Percentiles rank a stretch among this genome's conserved stretches.
Conservation (phyloP, 2,888 invertebrate genomes). For the Leucophenga montana region DNA sequence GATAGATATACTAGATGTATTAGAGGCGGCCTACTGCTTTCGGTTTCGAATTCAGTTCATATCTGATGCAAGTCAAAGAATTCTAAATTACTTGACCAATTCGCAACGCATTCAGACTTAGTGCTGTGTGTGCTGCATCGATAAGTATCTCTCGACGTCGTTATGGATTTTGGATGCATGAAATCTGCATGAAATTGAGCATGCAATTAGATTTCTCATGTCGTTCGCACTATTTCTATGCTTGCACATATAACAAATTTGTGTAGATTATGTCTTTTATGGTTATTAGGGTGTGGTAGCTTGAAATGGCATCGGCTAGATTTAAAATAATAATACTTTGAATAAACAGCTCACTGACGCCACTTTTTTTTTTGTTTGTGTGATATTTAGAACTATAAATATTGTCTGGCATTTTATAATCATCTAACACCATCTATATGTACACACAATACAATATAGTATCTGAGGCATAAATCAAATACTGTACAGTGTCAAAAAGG, state of each 20-base stretch:
- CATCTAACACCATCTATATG: too few species aligned
- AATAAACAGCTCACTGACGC: too few species aligned
- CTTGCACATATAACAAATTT: slow-evolving; percentile 4
- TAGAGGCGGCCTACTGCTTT: not conserved
- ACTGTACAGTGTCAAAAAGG: too few species aligned
- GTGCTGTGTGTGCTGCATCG: not conserved
- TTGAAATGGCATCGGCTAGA: too few species aligned
- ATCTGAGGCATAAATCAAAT: too few species aligned
- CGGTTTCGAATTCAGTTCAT: not conserved
- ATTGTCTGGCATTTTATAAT: too few species aligned
- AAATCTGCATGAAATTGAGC: slow-evolving; percentile 6
- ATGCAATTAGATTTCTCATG: slow-evolving; percentile 4
- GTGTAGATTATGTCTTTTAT: not conserved
- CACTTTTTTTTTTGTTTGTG: too few species aligned
- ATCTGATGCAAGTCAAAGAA: slow-evolving; percentile 20
- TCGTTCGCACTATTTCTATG: not conserved
- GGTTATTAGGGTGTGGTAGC: too few species aligned
- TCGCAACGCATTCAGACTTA: slow-evolving; percentile 10
- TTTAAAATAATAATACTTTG: too few species aligned
- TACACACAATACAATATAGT: too few species aligned
- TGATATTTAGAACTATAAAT: too few species aligned
- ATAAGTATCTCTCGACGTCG: not conserved
- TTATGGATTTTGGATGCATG: not conserved
- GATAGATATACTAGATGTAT: not conserved
- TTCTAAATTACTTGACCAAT: slow-evolving; percentile 19